These are phyloP conservation scores for Drosophila trichaetosa DNA, from an alignment of 2,888 invertebrate species.

Conservation along the genomic window DNA sequence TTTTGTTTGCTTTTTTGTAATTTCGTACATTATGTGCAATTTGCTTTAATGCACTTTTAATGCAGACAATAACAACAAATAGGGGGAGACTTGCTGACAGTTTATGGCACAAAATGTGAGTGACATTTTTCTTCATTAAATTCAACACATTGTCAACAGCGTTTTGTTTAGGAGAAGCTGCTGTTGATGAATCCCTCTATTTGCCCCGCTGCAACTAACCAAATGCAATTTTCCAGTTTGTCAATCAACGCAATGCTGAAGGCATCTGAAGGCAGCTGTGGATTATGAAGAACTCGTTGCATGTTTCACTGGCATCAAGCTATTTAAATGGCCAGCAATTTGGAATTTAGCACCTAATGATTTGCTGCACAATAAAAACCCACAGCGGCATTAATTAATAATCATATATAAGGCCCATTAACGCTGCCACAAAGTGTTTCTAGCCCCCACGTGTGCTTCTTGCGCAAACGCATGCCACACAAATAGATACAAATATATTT, in stretches of 20 bases:
- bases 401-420: conserved; percentile 57
- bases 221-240: conserved; percentile 47
- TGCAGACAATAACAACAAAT: conserved; percentile 38
- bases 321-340: conserved; percentile 49
- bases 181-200: background rate
- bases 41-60: conserved; percentile 67
- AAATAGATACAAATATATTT: conserved; percentile 4
- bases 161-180: conserved; percentile 30
- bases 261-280: background rate
- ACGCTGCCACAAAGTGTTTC: conserved; percentile 50
- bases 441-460: conserved; percentile 46
- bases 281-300: conserved; percentile 28
- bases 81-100: conserved; percentile 27
- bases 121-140: conserved; percentile 68
- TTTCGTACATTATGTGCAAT: conserved; percentile 46
- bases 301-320: conserved; percentile 41
- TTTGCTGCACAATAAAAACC: conserved; percentile 34
- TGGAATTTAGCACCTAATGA: conserved; percentile 69
- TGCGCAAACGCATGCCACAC: conserved; percentile 32
- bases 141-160: conserved; percentile 63
- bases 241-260: conserved; percentile 35
- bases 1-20: conserved; percentile 18
- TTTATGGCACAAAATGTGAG: conserved; percentile 55
- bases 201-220: background rate
- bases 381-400: conserved; percentile 53